Conservation (phyloP, 2,888 invertebrate genomes). For the Rhorus exstirpatorius region DNA sequence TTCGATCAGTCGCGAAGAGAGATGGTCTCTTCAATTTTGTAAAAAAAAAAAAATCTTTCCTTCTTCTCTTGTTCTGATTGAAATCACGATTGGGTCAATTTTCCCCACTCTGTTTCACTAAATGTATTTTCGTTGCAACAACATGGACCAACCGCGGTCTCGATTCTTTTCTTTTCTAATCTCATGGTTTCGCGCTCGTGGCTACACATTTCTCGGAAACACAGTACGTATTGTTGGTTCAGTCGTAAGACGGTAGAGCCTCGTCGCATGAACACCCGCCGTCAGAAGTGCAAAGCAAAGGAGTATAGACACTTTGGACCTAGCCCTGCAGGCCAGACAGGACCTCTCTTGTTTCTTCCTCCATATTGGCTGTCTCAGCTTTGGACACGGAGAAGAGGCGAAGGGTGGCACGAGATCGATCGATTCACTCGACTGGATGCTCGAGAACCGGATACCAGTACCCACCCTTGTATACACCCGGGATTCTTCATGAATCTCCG, state of each 20-base stretch:
- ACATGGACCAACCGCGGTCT: neutral
- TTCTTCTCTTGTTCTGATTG: conserved; percentile 10
- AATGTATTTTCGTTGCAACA: conserved; percentile 2
- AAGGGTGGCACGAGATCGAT: conserved; percentile 62
- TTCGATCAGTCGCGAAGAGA: conserved; percentile 42
- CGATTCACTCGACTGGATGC: conserved; percentile 69
- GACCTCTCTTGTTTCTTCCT: conserved; percentile 54
- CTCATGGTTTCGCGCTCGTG: conserved; percentile 21
- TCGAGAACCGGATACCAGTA: conserved; percentile 67
- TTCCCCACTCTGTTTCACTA: neutral
- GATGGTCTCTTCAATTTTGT: no score
- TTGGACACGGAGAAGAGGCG: conserved; percentile 44
- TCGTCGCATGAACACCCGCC: conserved; percentile 49
- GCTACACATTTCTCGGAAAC: conserved; percentile 19
- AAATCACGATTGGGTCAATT: conserved; percentile 54
- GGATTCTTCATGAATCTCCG: conserved; percentile 51
- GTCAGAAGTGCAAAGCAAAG: conserved; percentile 18
- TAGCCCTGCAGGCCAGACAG: conserved; percentile 47
- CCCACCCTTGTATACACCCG: conserved; percentile 45
- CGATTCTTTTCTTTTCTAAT: conserved; percentile 46
- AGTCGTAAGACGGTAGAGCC: conserved; percentile 26
- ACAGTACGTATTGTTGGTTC: conserved; percentile 14
- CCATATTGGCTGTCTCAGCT: conserved; percentile 51
- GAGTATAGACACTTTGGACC: conserved; percentile 16
- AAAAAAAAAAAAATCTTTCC: no score